Conservation (phyloP, 2,113 vertebrate genomes). For the Edolisoma coerulescens region DNA sequence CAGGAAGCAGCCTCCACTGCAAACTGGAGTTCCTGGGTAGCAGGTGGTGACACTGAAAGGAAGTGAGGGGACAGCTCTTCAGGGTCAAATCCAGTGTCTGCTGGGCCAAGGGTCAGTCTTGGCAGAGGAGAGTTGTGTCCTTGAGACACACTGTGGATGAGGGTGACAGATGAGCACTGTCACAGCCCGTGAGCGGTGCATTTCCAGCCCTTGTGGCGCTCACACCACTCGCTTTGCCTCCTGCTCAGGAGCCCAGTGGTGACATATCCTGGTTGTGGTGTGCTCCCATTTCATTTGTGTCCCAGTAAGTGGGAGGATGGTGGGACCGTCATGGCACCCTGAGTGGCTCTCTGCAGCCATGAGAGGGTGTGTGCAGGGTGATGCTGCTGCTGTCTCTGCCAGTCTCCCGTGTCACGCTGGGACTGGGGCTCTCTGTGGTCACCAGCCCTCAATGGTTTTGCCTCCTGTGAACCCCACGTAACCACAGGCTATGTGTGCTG, state of each 20-base stretch:
- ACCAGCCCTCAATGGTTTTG: background rate
- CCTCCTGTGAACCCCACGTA: background rate
- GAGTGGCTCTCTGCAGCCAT: background rate
- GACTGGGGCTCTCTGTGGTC: background rate
- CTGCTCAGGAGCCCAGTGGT: background rate
- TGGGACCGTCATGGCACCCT: background rate
- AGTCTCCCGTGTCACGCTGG: background rate
- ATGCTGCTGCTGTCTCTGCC: background rate
- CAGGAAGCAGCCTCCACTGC: background rate
- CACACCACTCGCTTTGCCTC: background rate
- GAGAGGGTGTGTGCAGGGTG: background rate
- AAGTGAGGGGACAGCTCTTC: background rate
- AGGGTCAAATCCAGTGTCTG: background rate
- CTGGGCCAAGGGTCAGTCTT: background rate
- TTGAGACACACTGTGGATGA: background rate
- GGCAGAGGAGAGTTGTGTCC: background rate
- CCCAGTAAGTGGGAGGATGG: background rate
- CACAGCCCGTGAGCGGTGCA: accelerated
- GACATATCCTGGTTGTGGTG: accelerated
- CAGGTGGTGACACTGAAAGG: background rate
- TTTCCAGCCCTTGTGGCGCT: background rate
- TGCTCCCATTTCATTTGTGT: background rate
- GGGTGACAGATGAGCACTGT: background rate
- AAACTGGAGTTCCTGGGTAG: background rate
- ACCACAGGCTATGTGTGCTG: background rate